Conservation (phyloP, 2,797 vertebrate genomes). For the Carapus acus region DNA sequence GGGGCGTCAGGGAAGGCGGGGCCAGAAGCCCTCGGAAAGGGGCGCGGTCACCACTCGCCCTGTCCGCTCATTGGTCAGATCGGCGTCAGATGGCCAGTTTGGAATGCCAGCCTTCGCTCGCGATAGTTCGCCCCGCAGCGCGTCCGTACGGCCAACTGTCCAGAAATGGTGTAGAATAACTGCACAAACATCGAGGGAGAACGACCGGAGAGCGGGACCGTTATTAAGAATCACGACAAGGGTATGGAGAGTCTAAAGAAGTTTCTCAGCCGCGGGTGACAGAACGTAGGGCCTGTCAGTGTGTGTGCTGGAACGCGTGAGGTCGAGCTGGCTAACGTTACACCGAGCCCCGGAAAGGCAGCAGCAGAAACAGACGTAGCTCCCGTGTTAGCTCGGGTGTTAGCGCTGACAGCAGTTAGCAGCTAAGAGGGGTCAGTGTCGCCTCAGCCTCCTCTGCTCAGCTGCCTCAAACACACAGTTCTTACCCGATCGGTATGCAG, state of each 20-base stretch:
- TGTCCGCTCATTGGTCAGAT: conserved; percentile 54
- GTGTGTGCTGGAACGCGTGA: conserved; percentile 54
- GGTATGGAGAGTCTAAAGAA: conserved; percentile 51
- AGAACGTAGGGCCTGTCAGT: conserved; percentile 29
- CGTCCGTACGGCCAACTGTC: conserved; percentile 50
- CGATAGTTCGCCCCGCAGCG: conserved; percentile 51
- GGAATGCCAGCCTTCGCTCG: conserved; percentile 62
- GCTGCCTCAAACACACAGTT: no score
- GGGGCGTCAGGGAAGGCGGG: not conserved
- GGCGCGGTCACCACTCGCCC: conserved; percentile 33
- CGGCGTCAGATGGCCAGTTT: conserved; percentile 55
- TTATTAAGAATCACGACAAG: conserved; percentile 37
- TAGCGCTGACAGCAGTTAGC: conserved; percentile 17
- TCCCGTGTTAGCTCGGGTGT: conserved; percentile 25
- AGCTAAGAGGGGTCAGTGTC: conserved; percentile 13
- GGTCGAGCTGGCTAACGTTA: conserved; percentile 48
- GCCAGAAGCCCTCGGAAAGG: not conserved
- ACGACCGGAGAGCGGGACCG: conserved; percentile 28
- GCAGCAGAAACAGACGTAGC: conserved; percentile 11
- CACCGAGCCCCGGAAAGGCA: conserved; percentile 19
- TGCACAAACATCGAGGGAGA: conserved; percentile 49
- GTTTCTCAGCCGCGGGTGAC: conserved; percentile 15
- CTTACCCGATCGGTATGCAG: not conserved
- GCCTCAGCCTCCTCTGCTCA: not conserved
- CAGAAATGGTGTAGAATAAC: conserved; percentile 66